Evolutionary conservation across 2,888 invertebrate genomes (phyloP).

Genomic region (Tridacna gigas): DNA sequence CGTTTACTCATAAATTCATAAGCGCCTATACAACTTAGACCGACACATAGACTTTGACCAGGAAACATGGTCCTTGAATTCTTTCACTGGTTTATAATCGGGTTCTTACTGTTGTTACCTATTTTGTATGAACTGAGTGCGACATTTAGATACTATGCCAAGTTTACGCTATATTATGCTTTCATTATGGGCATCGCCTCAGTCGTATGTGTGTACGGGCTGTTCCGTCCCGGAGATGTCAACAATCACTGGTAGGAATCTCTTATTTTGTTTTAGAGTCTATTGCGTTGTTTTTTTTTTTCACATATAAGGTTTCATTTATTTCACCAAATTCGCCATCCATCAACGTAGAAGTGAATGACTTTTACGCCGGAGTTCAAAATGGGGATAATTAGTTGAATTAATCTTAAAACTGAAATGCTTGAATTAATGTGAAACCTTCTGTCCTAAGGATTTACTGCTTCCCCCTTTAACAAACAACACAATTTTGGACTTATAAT

Average conservation of each 20-base stretch:
- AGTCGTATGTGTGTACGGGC: slow-evolving; percentile 60
- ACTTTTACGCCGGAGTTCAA: too few relatives aligned
- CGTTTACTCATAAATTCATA: neutral
- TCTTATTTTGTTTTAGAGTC: too few relatives aligned
- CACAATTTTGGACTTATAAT: too few relatives aligned
- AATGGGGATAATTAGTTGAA: too few relatives aligned
- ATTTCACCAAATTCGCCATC: too few relatives aligned
- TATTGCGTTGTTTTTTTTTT: too few relatives aligned
- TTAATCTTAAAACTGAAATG: too few relatives aligned
- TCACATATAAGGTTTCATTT: too few relatives aligned
- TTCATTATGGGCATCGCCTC: slow-evolving; percentile 64
- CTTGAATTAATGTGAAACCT: too few relatives aligned
- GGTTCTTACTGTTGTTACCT: slow-evolving; percentile 72
- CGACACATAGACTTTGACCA: slow-evolving; percentile 23
- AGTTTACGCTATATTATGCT: slow-evolving; percentile 72
- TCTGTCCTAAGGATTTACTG: too few relatives aligned
- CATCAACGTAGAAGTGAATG: too few relatives aligned
- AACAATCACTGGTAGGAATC: slow-evolving; percentile 67
- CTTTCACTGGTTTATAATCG: slow-evolving; percentile 71
- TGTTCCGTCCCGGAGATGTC: slow-evolving; percentile 69
- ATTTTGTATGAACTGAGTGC: slow-evolving; percentile 75
- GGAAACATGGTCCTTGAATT: slow-evolving; percentile 70
- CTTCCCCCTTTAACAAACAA: too few relatives aligned
- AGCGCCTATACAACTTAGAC: neutral
- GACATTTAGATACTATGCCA: slow-evolving; percentile 77